Evolutionary conservation across 2,113 vertebrate genomes (phyloP), one percentile per base, ranked within the genome.

Genomic region (Callorhinus ursinus): DNA sequence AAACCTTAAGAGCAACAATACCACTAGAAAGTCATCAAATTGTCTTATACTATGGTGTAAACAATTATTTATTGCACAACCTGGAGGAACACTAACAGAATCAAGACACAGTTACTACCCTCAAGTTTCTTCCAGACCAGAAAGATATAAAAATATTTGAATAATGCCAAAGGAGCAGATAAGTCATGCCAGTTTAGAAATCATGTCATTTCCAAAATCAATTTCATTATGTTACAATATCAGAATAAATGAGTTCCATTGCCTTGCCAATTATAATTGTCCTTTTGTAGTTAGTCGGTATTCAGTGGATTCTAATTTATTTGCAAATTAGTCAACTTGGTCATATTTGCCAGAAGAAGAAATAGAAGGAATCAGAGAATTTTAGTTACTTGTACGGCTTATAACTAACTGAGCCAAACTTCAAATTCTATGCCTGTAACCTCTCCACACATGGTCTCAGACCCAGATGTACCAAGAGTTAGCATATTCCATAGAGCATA

Each of bases 281-380:
- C 65, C 72, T 89, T 95, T 87, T 87, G 59, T 74, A 72, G 83
- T 90, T 96, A 61, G 57, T 76, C 12, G 13, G n/a, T 61, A 49
- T 46, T 96, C 53, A 61, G 13, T 49, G 36, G 33, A 84, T 94
- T 96, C 84, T 96, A 95, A 93, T 96, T 93, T 85, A 95, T 67
- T 95, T 96, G 72, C 80, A 97, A 96, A 96, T 87, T 84, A 95
- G 63, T 97, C 74, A 76, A 11, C 39, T 46, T 86, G 89, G 87
- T 95, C 74, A 93, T 87, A 96, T 83, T 94, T 93, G 65, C 72
- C 46, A 90, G 83, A 80, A 84, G 19, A 95, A 81, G 71, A 26
- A 93, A 89, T 33, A 77, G 55, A 92, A 83, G 46, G 86, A 94
- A 90, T 96, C 57, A 80, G 67, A 91, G 93, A 82, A 77, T 76